Evolutionary conservation across 1,140 invertebrate genomes (phyloP).

Genomic region (Reticulitermes speratus): DNA sequence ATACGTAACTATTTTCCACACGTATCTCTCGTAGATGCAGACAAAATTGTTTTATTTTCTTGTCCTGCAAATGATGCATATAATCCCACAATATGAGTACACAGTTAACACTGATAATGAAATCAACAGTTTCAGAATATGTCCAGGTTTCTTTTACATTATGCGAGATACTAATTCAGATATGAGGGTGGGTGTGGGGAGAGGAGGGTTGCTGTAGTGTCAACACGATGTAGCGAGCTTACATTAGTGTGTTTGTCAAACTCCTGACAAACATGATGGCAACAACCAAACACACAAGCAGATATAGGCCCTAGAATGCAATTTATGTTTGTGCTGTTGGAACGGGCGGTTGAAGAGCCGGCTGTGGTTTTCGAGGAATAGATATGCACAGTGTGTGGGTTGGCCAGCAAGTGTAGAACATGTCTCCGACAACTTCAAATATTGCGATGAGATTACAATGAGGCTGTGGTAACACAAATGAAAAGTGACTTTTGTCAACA

Average conservation of each 20-base stretch:
- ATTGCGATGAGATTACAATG: neutral
- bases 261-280: neutral
- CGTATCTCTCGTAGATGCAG: no score
- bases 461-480: no score
- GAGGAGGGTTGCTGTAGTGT: neutral
- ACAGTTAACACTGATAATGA: neutral
- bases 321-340: neutral
- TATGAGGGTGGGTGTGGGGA: neutral
- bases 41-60: no score
- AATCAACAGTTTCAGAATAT: neutral
- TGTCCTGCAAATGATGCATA: no score
- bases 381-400: neutral
- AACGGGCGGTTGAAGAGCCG: neutral
- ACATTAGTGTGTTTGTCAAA: conserved; percentile 12
- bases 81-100: no score
- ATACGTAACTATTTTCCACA: no score
- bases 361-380: neutral
- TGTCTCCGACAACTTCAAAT: neutral
- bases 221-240: neutral
- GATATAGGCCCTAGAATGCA: neutral
- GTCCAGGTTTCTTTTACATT: neutral
- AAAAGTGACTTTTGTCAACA: no score
- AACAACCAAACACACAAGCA: neutral
- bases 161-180: neutral
- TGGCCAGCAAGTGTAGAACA: neutral